These are phyloP conservation scores for Dermatemys mawii DNA, from an alignment of 2,113 vertebrate genomes.

Conservation along the genomic window DNA sequence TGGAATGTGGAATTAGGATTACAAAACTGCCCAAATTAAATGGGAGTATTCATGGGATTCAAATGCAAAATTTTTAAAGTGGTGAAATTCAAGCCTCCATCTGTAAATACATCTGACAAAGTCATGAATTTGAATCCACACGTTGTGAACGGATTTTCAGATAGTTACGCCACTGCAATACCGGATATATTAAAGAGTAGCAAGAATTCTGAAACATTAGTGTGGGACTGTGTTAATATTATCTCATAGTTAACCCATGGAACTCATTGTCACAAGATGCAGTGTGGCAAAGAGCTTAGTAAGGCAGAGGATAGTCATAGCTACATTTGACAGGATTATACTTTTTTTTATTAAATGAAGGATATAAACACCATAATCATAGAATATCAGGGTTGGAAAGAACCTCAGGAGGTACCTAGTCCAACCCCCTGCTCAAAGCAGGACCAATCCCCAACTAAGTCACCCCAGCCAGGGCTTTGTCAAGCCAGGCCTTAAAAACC, in stretches of 20 bases:
- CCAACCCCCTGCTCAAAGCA: too few species aligned
- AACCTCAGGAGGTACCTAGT: too few species aligned
- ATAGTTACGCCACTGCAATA: not conserved
- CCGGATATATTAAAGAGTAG: not conserved
- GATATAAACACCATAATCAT: not conserved
- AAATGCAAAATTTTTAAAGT: not conserved
- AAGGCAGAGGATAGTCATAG: not conserved
- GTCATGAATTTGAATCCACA: not conserved
- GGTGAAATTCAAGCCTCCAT: accelerated
- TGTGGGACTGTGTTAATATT: accelerated
- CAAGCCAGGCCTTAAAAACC: too few species aligned
- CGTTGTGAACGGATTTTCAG: not conserved
- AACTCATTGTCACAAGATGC: not conserved
- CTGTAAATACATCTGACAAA: conserved; percentile 1
- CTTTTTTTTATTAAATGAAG: not conserved
- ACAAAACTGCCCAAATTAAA: not conserved
- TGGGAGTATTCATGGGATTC: not conserved
- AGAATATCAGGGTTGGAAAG: too few species aligned
- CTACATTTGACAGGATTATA: not conserved
- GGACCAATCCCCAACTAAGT: too few species aligned
- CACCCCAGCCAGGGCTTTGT: too few species aligned
- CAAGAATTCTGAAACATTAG: not conserved
- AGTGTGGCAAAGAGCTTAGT: not conserved
- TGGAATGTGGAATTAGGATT: not conserved
- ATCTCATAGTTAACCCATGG: not conserved